These are phyloP conservation scores for Coenonympha glycerion DNA, from an alignment of 2,888 invertebrate species.

Conservation along the genomic window DNA sequence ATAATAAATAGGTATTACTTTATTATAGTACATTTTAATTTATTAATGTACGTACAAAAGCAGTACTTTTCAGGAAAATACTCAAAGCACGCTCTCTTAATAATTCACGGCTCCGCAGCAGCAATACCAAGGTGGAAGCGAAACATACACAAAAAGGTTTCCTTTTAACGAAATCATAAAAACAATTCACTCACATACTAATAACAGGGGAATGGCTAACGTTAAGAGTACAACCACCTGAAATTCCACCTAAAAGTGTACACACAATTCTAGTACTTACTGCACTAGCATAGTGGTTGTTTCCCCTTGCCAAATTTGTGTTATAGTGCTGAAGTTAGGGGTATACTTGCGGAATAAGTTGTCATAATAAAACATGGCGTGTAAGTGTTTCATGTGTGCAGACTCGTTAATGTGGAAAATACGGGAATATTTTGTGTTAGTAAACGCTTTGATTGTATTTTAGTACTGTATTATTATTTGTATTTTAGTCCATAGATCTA, in stretches of 20 bases:
- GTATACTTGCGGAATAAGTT: constrained; percentile 29
- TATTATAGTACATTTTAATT: too few species aligned
- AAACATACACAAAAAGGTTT: constrained; percentile 15
- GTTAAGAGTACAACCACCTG: constrained; percentile 2
- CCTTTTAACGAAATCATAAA: constrained; percentile 19
- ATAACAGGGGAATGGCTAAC: constrained; percentile 19
- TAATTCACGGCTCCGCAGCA: constrained; percentile 2
- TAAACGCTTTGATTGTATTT: too few species aligned
- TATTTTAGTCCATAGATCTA: too few species aligned
- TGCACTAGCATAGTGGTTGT: constrained; percentile 1
- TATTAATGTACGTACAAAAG: background rate
- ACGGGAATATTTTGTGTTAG: constrained; percentile 5
- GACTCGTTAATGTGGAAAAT: constrained; percentile 21
- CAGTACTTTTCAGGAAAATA: background rate
- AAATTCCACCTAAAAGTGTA: background rate
- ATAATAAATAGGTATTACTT: too few species aligned
- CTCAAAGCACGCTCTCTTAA: constrained; percentile 1
- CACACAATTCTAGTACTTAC: constrained; percentile 15
- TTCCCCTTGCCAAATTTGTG: constrained; percentile 15
- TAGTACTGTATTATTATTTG: background rate
- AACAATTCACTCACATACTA: constrained; percentile 22
- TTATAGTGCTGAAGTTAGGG: constrained; percentile 13
- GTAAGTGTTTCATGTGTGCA: constrained; percentile 29
- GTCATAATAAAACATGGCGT: constrained; percentile 29
- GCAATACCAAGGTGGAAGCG: constrained; percentile 1